Conservation (phyloP, 2,888 invertebrate genomes). For the Pantelozetes paolii region DNA sequence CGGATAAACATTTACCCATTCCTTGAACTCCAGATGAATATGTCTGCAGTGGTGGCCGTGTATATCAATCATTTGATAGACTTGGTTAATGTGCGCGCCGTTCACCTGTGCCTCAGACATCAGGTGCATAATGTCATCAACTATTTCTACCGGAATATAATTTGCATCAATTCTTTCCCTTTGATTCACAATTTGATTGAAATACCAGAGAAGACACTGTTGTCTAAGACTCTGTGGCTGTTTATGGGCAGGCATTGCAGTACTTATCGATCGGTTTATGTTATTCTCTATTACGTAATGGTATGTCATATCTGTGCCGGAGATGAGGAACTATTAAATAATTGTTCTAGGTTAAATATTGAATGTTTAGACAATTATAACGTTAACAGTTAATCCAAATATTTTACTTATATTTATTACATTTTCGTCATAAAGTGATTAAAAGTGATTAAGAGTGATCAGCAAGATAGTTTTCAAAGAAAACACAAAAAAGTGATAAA, state of each 20-base stretch:
- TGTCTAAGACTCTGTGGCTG: background rate
- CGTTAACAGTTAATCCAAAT: too few species aligned
- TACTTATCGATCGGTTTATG: background rate
- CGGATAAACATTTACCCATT: constrained; percentile 10
- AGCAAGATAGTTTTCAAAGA: too few species aligned
- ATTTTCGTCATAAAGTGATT: too few species aligned
- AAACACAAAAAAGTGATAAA: too few species aligned
- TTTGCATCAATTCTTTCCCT: background rate
- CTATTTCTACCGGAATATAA: constrained; percentile 5
- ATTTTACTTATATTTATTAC: too few species aligned
- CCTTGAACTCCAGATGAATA: constrained; percentile 3
- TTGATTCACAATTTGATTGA: background rate
- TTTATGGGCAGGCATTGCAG: constrained; percentile 4
- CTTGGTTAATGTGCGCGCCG: background rate
- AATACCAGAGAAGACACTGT: background rate
- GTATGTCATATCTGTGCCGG: too few species aligned
- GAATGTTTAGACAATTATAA: too few species aligned
- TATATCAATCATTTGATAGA: constrained; percentile 10
- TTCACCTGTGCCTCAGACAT: background rate
- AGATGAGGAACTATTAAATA: too few species aligned
- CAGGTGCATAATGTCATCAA: background rate
- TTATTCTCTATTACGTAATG: too few species aligned
- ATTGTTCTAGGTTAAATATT: too few species aligned
- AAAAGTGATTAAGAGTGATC: too few species aligned
- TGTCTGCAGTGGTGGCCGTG: constrained; percentile 1